These are phyloP conservation scores for Lytechinus pictus DNA, from an alignment of 35 echinoderm and acorn worm genomes.

Conservation along the genomic window DNA sequence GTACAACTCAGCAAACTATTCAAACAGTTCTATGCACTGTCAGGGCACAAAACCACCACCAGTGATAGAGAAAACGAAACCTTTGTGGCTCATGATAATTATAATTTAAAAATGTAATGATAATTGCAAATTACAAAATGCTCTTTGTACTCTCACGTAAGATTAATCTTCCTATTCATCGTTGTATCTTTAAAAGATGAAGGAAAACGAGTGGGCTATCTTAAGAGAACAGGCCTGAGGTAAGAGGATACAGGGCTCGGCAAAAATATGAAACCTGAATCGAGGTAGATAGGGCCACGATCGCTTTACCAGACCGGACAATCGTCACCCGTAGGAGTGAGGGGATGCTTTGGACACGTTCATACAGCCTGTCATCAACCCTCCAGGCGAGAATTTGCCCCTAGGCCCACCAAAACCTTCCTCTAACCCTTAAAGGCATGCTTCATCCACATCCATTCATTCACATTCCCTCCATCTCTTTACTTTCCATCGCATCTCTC, in stretches of 20 bases:
- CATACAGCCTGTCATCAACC: constrained; percentile 34
- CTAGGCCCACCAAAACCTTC: neutral
- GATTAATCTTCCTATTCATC: neutral
- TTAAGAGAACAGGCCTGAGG: constrained; percentile 13
- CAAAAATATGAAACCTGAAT: constrained; percentile 32
- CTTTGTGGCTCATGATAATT: neutral
- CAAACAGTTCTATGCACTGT: neutral
- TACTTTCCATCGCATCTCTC: neutral
- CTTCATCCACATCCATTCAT: neutral
- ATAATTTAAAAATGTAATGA: neutral
- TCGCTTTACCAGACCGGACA: constrained; percentile 44
- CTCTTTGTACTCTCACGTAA: neutral
- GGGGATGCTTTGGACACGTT: constrained; percentile 35
- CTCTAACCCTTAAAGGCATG: constrained; percentile 44
- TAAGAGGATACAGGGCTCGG: constrained; percentile 38
- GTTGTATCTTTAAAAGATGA: constrained; percentile 20
- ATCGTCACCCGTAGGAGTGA: constrained; percentile 1
- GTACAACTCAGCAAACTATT: neutral
- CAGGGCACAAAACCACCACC: neutral
- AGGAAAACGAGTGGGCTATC: constrained; percentile 4
- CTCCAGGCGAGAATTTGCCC: constrained; percentile 42
- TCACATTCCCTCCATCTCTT: neutral
- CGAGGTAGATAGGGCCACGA: constrained; percentile 13
- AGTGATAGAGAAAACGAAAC: neutral
- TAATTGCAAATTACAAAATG: neutral